phyloP scores from a whole-genome alignment of 2,888 invertebrate genomes.

The Lobophora halterata region DNA sequence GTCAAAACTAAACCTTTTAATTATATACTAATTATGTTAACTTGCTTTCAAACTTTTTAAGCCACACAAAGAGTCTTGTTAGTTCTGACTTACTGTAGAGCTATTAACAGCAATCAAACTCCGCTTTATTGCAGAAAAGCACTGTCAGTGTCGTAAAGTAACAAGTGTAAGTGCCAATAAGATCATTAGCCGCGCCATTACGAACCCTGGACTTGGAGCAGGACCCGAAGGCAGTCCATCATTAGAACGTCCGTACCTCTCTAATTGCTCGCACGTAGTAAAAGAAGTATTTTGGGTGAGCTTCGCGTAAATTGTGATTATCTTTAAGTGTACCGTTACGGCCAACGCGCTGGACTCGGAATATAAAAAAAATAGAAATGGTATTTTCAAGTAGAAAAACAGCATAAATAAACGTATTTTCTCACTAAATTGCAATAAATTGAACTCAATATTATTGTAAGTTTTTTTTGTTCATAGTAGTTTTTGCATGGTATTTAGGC shows the following conservation, averaged over 20 bases:
- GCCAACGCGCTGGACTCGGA: slow-evolving; percentile 24
- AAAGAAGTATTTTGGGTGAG: slow-evolving; percentile 61
- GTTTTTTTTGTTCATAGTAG: too few species aligned
- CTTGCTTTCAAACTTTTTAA: too few species aligned
- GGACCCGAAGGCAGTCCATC: slow-evolving; percentile 48
- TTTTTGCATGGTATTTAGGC: too few species aligned
- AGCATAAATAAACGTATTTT: too few species aligned
- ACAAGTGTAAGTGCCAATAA: slow-evolving; percentile 43
- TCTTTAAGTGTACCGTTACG: slow-evolving; percentile 73
- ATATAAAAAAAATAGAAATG: slow-evolving; percentile 8
- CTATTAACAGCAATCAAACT: slow-evolving; percentile 38
- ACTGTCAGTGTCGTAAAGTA: slow-evolving; percentile 31
- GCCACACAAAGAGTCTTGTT: too few species aligned
- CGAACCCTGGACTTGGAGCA: slow-evolving; percentile 34
- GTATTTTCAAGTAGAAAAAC: too few species aligned
- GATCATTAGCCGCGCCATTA: slow-evolving; percentile 49
- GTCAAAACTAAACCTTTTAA: too few species aligned
- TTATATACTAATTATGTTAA: too few species aligned
- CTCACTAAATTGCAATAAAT: too few species aligned
- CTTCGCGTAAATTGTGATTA: slow-evolving; percentile 77
- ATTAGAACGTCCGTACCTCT: slow-evolving; percentile 57
- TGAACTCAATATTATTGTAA: too few species aligned
- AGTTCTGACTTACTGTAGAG: too few species aligned
- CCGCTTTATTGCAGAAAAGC: slow-evolving; percentile 28
- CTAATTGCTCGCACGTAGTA: slow-evolving; percentile 66